phyloP scores from a whole-genome alignment of 2,797 vertebrate genomes.

The Luscinia megarhynchos region DNA sequence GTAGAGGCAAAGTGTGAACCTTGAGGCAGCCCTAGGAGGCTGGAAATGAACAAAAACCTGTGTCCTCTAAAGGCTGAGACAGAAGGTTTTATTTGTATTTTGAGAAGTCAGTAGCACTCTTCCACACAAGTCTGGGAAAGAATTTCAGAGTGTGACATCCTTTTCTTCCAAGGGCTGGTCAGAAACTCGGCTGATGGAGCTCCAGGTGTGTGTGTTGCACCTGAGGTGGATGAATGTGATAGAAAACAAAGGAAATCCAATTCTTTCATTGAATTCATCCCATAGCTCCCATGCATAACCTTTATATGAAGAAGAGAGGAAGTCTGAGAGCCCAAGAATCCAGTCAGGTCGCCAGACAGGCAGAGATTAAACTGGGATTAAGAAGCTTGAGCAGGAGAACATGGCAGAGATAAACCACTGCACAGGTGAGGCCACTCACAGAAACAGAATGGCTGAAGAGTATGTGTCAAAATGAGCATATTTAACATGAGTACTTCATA shows the following conservation, averaged over 20 bases:
- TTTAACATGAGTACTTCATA: not conserved
- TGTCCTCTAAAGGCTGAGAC: not conserved
- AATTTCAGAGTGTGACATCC: not conserved
- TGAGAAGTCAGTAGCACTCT: not conserved
- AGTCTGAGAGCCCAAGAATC: fast-evolving
- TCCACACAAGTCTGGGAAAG: not conserved
- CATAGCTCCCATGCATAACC: fast-evolving
- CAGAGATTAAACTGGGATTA: not conserved
- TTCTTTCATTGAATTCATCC: not conserved
- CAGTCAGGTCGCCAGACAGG: not conserved
- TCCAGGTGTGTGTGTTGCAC: not conserved
- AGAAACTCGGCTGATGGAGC: not conserved
- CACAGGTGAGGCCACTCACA: not conserved
- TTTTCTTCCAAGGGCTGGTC: not conserved
- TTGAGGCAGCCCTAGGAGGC: not conserved
- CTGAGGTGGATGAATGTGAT: fast-evolving
- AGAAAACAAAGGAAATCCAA: not conserved
- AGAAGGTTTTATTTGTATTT: not conserved
- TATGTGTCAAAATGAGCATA: not conserved
- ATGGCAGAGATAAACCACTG: fast-evolving
- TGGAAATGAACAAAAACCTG: not conserved
- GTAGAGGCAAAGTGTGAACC: not conserved
- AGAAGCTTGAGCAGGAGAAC: not conserved
- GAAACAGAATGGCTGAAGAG: not conserved
- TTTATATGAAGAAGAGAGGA: fast-evolving